Conservation (phyloP, 2,113 vertebrate species). For the Archilochus colubris region DNA sequence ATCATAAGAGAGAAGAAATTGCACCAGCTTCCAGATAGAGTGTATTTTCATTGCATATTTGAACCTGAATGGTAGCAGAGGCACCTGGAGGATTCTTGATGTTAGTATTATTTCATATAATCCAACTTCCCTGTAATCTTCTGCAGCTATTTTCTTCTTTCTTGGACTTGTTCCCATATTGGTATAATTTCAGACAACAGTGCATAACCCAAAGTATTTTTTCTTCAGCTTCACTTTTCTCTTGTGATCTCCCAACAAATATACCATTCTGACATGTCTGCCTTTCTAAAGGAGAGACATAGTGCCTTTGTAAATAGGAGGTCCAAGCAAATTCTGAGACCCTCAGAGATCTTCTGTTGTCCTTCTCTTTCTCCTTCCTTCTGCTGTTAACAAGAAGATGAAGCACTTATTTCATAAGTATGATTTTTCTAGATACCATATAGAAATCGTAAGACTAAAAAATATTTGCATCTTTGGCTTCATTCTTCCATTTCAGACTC, state of each 20-base stretch:
- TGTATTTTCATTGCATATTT: neutral
- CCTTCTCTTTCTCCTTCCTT: neutral
- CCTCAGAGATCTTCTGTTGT: neutral
- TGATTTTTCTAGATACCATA: neutral
- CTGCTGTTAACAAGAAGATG: neutral
- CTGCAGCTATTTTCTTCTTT: neutral
- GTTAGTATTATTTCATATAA: neutral
- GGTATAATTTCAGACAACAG: neutral
- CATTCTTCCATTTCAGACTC: neutral
- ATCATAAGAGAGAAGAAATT: neutral
- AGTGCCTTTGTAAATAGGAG: neutral
- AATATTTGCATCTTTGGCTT: neutral
- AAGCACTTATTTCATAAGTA: neutral
- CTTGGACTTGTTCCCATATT: neutral
- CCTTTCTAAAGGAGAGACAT: neutral
- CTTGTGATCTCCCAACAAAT: neutral
- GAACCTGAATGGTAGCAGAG: neutral
- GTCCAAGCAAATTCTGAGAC: neutral
- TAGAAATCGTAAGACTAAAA: neutral
- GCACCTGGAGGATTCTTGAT: neutral
- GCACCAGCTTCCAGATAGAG: accelerated
- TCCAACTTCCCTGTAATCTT: neutral
- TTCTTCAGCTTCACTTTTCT: neutral
- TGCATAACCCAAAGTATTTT: neutral
- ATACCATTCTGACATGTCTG: neutral